Evolutionary conservation across 2,888 invertebrate species (phyloP).

Genomic region (Nymphalis c-album): DNA sequence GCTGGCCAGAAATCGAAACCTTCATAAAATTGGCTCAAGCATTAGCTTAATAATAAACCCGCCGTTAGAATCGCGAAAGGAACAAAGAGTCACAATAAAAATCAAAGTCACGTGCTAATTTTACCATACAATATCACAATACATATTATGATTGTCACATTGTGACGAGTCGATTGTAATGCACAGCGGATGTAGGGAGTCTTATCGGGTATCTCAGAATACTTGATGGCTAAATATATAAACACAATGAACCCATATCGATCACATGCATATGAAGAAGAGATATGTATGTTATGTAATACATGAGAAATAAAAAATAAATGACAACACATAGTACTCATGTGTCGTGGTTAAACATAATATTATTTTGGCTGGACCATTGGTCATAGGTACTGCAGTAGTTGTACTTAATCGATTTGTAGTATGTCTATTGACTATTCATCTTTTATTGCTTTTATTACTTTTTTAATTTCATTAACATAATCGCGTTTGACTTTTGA

Average conservation of each 20-base stretch:
- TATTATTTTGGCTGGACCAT: too few species aligned
- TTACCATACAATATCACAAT: conserved; percentile 35
- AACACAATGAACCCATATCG: not conserved
- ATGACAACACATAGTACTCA: not conserved
- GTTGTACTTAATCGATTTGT: too few species aligned
- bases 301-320: not conserved
- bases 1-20: not conserved
- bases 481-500: too few species aligned
- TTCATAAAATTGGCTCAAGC: not conserved
- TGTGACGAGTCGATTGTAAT: conserved; percentile 23
- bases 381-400: too few species aligned
- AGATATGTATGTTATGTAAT: not conserved
- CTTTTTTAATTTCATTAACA: too few species aligned
- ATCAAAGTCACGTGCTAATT: conserved; percentile 33
- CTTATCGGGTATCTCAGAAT: conserved; percentile 16
- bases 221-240: conserved; percentile 8
- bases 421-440: too few species aligned
- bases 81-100: conserved; percentile 36
- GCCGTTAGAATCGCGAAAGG: not conserved
- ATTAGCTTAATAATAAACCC: not conserved
- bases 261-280: not conserved
- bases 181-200: conserved; percentile 23
- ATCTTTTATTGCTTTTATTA: too few species aligned
- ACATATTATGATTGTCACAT: conserved; percentile 22
- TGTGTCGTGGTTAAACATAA: too few species aligned